Base-by-base conservation (phyloP, 2,888 invertebrate genomes). In the Stenoptilia bipunctidactyla region DNA sequence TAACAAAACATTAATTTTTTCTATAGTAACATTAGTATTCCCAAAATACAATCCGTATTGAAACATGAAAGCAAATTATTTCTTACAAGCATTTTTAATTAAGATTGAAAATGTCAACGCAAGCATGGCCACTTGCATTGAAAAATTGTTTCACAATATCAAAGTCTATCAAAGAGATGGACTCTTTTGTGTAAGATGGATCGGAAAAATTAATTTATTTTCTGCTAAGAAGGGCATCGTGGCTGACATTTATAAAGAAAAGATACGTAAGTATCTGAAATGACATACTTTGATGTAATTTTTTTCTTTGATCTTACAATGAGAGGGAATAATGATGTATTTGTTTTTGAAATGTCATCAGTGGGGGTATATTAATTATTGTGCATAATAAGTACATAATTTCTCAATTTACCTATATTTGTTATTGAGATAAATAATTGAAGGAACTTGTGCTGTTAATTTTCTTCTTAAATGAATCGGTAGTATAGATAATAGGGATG, bases 171-270 rank as follows among this genome's bases (percentile, higher is more conserved):
- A 45, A 45, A 47, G 42, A 75, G 72, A 66, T 64, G 69, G 51
- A 44, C 49, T 61, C 66, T 63, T 66, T 73, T 75, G 61, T 72
- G 61, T 58, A 51, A 58, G 57, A 61, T 57, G 67, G 67, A 68
- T 71, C 59, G 65, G 61, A 59, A 66, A 76, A 76, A 79, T 75
- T 80, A 76, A 79, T 77, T 79, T 76, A 70, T 50, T 54, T 51
- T 56, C n/a, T 51, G 52, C 45, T n/a, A n/a, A 51, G 51, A 50
- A 55, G 46, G 52, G 55, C 57, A 59, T 61, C 58, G 59, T 61
- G 51, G 57, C 54, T 48, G 53, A 52, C 53, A 55, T 58, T n/a
- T 59, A 56, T 51, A 52, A 57, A 52, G 46, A 50, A 45, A 46
- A 40, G 44, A 43, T 47, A 40, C 41, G 49, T 46, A 45, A 57